phyloP scores from a whole-genome alignment of 2,888 invertebrate species.

The Mantis religiosa region DNA sequence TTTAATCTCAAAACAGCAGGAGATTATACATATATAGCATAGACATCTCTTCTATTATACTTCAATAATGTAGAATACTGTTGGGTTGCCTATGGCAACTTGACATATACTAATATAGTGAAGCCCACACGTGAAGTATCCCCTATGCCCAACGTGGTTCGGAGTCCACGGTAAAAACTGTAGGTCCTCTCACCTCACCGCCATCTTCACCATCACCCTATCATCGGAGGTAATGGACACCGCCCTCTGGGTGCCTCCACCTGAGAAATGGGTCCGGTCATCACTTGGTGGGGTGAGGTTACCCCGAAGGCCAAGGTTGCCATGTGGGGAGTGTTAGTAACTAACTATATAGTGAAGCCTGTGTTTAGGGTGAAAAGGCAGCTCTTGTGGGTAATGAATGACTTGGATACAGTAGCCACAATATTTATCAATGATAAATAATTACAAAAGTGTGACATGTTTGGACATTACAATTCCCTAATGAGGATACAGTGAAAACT shows the following conservation, averaged over 20 bases:
- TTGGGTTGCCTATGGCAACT: slow-evolving; percentile 78
- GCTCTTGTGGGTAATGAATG: slow-evolving; percentile 67
- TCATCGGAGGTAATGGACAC: no score
- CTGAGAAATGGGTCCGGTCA: no score
- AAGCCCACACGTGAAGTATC: no score
- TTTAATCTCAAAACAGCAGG: slow-evolving; percentile 54
- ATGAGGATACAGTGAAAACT: slow-evolving; percentile 51
- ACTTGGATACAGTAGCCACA: slow-evolving; percentile 80
- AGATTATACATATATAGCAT: slow-evolving; percentile 58
- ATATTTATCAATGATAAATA: slow-evolving; percentile 65
- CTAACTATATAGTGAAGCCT: slow-evolving; percentile 58
- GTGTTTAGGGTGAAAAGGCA: slow-evolving; percentile 14
- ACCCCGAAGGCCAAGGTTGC: no score
- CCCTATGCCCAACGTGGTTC: no score
- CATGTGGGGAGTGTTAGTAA: no score
- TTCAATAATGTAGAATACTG: slow-evolving; percentile 74
- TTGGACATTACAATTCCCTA: slow-evolving; percentile 69
- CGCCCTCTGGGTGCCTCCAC: no score
- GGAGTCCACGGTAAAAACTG: no score
- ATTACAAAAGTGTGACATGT: slow-evolving; percentile 73
- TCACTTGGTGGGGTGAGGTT: no score
- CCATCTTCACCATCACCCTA: no score
- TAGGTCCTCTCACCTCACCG: no score
- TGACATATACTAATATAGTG: slow-evolving; percentile 71
- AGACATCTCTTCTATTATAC: slow-evolving; percentile 57